A percentile compares a stretch with the other conserved stretches of the same genome.
These are phyloP conservation scores for Euschistus heros DNA, from an alignment of 1,140 invertebrate species.

Conservation along the genomic window DNA sequence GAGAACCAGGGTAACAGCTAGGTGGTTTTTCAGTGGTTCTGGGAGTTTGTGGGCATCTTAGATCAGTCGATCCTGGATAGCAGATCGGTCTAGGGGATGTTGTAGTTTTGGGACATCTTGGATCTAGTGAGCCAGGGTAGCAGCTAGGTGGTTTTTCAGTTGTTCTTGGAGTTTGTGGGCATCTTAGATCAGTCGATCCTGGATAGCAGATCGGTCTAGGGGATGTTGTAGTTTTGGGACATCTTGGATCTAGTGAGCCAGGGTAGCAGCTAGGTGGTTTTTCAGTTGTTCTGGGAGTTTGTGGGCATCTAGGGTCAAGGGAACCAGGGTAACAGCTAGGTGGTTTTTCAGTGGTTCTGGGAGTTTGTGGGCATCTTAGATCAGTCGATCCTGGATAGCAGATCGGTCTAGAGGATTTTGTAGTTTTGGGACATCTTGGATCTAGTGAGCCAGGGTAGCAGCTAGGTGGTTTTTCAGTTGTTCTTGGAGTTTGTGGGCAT, in stretches of 20 bases:
- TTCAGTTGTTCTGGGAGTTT: slow-evolving; percentile 23
- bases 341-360: slow-evolving; percentile 25
- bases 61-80: slow-evolving; percentile 34
- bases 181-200: slow-evolving; percentile 35
- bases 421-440: slow-evolving; percentile 29
- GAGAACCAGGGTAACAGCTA: slow-evolving; percentile 29
- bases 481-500: slow-evolving; percentile 30
- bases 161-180: slow-evolving; percentile 26
- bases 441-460: slow-evolving; percentile 33
- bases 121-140: slow-evolving; percentile 33
- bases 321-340: slow-evolving; percentile 35
- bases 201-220: slow-evolving; percentile 30
- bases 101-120: slow-evolving; percentile 31
- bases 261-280: slow-evolving; percentile 31
- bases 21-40: slow-evolving; percentile 22
- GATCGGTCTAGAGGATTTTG: slow-evolving; percentile 25
- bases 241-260: slow-evolving; percentile 32
- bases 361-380: slow-evolving; percentile 35
- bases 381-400: slow-evolving; percentile 37
- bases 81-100: slow-evolving; percentile 28
- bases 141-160: slow-evolving; percentile 26
- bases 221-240: slow-evolving; percentile 29
- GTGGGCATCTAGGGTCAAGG: slow-evolving; percentile 37
- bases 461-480: slow-evolving; percentile 17
- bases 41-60: slow-evolving; percentile 32